These are phyloP conservation scores for Zapus hudsonius DNA, from an alignment of 2,113 vertebrate species.

Conservation along the genomic window DNA sequence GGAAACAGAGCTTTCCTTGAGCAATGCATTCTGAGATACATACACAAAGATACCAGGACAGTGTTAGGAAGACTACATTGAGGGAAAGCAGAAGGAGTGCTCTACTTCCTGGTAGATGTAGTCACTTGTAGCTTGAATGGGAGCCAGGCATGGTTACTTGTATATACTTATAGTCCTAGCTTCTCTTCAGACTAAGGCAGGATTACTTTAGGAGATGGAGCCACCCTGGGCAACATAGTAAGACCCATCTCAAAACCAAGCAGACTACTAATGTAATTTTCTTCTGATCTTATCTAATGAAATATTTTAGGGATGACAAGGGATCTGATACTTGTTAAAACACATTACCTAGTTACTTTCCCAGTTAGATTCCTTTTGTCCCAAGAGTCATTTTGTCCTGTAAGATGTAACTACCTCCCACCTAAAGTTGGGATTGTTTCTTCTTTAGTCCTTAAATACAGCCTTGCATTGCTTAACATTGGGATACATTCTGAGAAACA, in stretches of 20 bases:
- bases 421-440: background rate
- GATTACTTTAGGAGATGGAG: background rate
- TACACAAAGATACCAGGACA: background rate
- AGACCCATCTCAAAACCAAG: background rate
- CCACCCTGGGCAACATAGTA: background rate
- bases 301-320: background rate
- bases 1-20: constrained; percentile 10
- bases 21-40: background rate
- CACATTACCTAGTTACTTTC: background rate
- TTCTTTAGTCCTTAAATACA: background rate
- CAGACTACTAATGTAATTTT: background rate
- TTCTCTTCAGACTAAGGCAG: background rate
- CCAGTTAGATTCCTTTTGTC: constrained; percentile 9
- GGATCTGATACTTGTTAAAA: background rate
- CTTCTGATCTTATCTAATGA: background rate
- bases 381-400: background rate
- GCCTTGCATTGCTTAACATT: background rate
- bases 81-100: background rate
- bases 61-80: background rate
- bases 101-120: background rate
- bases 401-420: background rate
- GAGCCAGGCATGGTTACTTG: background rate
- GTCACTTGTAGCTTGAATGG: background rate
- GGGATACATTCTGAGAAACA: background rate
- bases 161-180: background rate